A percentile compares a stretch with the other conserved stretches of the same genome.
phyloP scores from a whole-genome alignment of 2,888 invertebrate genomes.

The Erannis defoliaria region DNA sequence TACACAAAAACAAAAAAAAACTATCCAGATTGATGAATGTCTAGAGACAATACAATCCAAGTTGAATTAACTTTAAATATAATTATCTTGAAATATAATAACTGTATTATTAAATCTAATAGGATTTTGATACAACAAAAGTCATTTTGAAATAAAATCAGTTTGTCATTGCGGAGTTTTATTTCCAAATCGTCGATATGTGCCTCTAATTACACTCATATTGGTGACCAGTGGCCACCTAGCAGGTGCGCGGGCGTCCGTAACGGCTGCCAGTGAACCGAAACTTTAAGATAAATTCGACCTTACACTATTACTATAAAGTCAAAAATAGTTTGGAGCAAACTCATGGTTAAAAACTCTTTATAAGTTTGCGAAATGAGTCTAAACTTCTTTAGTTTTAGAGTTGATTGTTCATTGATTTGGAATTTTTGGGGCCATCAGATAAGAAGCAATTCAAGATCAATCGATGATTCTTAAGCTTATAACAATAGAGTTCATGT shows the following conservation, averaged over 20 bases:
- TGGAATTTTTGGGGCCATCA: conserved; percentile 7
- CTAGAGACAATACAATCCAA: no score
- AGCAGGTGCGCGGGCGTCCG: conserved; percentile 76
- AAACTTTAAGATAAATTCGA: conserved; percentile 48
- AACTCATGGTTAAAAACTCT: conserved; percentile 61
- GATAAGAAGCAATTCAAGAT: conserved; percentile 31
- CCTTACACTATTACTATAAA: conserved; percentile 37
- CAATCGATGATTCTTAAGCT: conserved; percentile 8
- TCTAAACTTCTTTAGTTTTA: conserved; percentile 65
- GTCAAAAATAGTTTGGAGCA: conserved; percentile 44
- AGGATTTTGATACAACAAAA: neutral
- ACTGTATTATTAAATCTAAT: no score
- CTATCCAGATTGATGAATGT: no score
- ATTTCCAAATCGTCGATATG: conserved; percentile 41
- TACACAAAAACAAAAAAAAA: no score
- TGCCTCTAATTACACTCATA: conserved; percentile 81
- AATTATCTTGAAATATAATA: no score
- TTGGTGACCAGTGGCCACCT: conserved; percentile 82
- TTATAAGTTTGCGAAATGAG: conserved; percentile 64
- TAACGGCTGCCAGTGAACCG: conserved; percentile 76
- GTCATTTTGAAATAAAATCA: neutral
- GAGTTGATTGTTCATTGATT: conserved; percentile 56
- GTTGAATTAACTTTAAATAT: no score
- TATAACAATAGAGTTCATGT: conserved; percentile 9
- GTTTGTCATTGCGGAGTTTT: neutral